phyloP scores from a whole-genome alignment of 2,797 vertebrate species.

The Lemur catta region DNA sequence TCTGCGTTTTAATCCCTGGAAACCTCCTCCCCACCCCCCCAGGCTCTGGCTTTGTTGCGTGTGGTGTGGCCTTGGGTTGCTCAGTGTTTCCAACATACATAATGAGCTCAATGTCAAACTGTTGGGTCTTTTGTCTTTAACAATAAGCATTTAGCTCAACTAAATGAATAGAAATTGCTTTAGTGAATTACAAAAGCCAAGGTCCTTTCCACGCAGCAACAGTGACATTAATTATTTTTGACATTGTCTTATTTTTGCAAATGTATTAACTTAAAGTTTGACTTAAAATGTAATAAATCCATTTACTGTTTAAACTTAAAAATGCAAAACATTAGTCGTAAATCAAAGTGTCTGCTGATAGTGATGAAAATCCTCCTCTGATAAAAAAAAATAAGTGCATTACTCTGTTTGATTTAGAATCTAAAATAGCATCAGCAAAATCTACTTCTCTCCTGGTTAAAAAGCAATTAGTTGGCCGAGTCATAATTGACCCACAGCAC shows the following conservation, averaged over 20 bases:
- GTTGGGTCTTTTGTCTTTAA: conserved; percentile 93
- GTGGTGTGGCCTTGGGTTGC: conserved; percentile 93
- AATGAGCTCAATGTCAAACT: conserved; percentile 92
- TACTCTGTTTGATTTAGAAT: background rate
- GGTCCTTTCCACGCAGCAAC: conserved; percentile 77
- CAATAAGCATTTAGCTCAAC: conserved; percentile 93
- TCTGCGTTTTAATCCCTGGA: conserved; percentile 84
- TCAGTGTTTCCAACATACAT: conserved; percentile 93
- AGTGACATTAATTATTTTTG: conserved; percentile 80
- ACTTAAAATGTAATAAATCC: conserved; percentile 36
- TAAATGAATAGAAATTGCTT: conserved; percentile 96
- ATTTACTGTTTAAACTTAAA: background rate
- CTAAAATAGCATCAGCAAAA: background rate
- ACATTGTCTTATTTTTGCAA: conserved; percentile 78
- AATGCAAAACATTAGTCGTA: background rate
- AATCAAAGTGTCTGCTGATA: conserved; percentile 53
- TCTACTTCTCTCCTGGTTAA: conserved; percentile 24
- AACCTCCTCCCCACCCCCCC: conserved; percentile 26
- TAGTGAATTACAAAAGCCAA: conserved; percentile 94
- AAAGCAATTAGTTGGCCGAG: conserved; percentile 37
- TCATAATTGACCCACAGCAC: background rate
- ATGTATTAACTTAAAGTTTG: conserved; percentile 71
- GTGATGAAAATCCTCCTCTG: background rate
- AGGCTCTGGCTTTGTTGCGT: conserved; percentile 81
- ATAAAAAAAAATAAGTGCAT: background rate